Conservation (phyloP, 1,140 invertebrate genomes). For the Neodiprion fabricii region DNA sequence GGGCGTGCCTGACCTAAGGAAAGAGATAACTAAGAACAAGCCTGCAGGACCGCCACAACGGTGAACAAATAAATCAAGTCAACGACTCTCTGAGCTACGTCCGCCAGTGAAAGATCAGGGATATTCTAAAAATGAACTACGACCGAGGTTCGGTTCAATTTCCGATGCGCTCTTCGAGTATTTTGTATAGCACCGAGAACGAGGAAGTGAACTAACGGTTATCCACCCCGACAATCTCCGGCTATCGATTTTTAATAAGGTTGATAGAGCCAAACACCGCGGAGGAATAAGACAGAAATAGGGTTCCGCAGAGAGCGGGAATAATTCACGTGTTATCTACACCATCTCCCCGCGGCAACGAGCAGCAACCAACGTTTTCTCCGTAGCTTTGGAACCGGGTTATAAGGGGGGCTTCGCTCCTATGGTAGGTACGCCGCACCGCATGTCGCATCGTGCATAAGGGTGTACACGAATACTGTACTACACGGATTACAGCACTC, state of each 20-base stretch:
- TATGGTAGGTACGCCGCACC: constrained; percentile 24
- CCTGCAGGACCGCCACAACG: background rate
- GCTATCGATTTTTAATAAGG: constrained; percentile 59
- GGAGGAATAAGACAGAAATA: constrained; percentile 38
- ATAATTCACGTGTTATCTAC: constrained; percentile 61
- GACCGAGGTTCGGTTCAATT: too few species aligned
- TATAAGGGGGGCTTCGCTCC: background rate
- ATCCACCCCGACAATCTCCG: constrained; percentile 17
- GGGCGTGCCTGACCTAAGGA: constrained; percentile 6
- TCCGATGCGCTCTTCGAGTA: too few species aligned
- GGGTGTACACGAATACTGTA: constrained; percentile 29
- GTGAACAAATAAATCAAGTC: background rate
- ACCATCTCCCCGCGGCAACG: constrained; percentile 48
- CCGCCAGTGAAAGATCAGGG: background rate
- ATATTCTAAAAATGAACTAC: too few species aligned
- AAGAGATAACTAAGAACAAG: constrained; percentile 1
- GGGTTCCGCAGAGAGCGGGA: constrained; percentile 52
- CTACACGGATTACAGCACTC: constrained; percentile 33
- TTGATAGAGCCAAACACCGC: constrained; percentile 54
- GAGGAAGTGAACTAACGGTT: constrained; percentile 6
- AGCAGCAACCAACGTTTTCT: constrained; percentile 48
- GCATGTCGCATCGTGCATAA: constrained; percentile 27
- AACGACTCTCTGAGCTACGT: background rate
- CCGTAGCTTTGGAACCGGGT: constrained; percentile 39
- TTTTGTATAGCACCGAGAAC: background rate